Evolutionary conservation across 2,113 vertebrate species (phyloP), one percentile per base, ranked within the genome.

Genomic region (Urocitellus parryii): DNA sequence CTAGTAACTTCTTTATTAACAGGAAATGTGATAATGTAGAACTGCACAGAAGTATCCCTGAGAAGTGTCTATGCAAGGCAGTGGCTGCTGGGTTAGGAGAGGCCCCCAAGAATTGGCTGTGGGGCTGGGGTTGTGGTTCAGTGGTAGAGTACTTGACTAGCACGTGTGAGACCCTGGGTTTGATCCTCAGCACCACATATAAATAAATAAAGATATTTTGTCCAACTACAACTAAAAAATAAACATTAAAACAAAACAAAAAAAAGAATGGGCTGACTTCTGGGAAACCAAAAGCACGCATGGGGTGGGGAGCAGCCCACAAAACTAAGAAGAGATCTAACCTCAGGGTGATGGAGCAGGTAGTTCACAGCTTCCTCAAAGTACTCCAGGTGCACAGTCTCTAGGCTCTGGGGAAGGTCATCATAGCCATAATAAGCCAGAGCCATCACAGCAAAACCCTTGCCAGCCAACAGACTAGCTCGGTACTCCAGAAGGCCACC

Each of bases 301-400:
- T 39, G 70, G 82, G 42, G 67, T 81, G 7, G 29, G 39, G 34
- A 0, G 2, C 8, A 78, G 42, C 32, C 53, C 78, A 37, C 25
- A 85, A 92, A 91, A 92, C 61, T 42, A n/a, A 82, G 34, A 94
- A 51, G 80, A 53, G 68, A 93, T 45, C 95, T 9, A 95, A 98
- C 98, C 98, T 98, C 94, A 0, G 67, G 51, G 8, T 98, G 99
- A 79, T 67, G 97, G 67, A 98, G 97, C 95, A 99, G 98, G 94
- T 99, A 99, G 70, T 97, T 98, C 34, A 99, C 9, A 0, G 99
- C 99, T 98, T 99, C 99, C 97, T 99, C 99, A 97, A 99, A 99
- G 97, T 99, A 99, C 92, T 99, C 99, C 94, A 99, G 90, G 79
- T 99, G 97, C 48, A 99, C 72, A 88, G 97, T 93, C 0, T 98